Evolutionary conservation across 1,140 invertebrate species (phyloP).

Genomic region (Theocolax elegans): DNA sequence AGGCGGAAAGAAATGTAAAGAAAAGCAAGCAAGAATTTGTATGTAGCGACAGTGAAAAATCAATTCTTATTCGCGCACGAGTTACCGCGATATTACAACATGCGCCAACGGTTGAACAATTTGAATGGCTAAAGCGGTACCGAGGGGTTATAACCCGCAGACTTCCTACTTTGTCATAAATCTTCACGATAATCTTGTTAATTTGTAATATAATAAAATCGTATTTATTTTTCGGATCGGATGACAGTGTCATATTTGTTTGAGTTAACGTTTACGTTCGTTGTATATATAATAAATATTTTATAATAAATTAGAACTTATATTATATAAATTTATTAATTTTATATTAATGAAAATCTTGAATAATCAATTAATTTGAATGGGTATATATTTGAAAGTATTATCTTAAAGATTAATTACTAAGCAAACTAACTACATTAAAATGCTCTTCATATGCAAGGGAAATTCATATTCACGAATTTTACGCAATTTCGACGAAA

Average conservation of each 20-base stretch:
- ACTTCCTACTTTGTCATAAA: slow-evolving; percentile 13
- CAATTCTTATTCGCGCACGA: slow-evolving; percentile 24
- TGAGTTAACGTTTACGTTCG: no score
- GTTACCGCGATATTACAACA: slow-evolving; percentile 17
- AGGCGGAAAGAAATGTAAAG: slow-evolving; percentile 12
- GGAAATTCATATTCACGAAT: no score
- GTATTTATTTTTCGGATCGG: background rate
- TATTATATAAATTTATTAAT: no score
- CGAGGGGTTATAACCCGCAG: background rate
- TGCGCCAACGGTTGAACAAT: slow-evolving; percentile 23
- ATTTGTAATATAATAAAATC: slow-evolving; percentile 11
- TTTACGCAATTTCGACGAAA: background rate
- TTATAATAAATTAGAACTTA: no score
- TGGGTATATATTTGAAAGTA: no score
- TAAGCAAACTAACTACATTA: no score
- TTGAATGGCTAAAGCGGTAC: background rate
- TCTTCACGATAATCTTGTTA: slow-evolving; percentile 6
- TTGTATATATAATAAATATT: no score
- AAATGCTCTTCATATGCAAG: no score
- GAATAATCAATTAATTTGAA: no score
- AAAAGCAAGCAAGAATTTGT: slow-evolving; percentile 14
- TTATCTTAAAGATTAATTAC: no score
- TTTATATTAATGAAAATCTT: no score
- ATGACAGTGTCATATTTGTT: background rate
- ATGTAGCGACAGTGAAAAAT: slow-evolving; percentile 29